phyloP scores from a whole-genome alignment of 2,888 invertebrate species.

The Maniola hyperantus region DNA sequence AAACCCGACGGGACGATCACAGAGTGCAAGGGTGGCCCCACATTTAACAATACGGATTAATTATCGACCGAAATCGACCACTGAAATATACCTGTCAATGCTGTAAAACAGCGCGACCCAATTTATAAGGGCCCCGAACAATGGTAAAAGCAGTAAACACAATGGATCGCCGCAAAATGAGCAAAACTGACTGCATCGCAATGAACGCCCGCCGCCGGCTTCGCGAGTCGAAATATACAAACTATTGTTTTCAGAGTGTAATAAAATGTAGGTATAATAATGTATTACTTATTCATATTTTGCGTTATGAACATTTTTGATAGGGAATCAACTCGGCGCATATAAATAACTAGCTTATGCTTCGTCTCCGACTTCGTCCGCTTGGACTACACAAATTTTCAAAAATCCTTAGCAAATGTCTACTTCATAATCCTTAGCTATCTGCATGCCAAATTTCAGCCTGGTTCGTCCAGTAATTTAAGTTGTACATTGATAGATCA shows the following conservation, averaged over 20 bases:
- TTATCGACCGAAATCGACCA: constrained; percentile 79
- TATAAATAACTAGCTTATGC: too few relatives aligned
- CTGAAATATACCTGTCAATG: constrained; percentile 82
- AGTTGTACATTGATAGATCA: too few relatives aligned
- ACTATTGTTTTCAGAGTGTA: constrained; percentile 46
- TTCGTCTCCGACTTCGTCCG: too few relatives aligned
- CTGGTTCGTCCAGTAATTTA: too few relatives aligned
- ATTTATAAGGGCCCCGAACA: constrained; percentile 79
- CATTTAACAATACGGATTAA: constrained; percentile 81
- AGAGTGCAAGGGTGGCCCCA: constrained; percentile 75
- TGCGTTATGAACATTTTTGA: background rate
- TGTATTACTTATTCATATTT: background rate
- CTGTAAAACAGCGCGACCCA: constrained; percentile 72
- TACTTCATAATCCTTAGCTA: too few relatives aligned
- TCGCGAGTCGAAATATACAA: constrained; percentile 41
- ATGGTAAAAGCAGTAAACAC: constrained; percentile 81
- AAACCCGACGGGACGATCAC: constrained; percentile 47
- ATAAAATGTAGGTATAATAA: constrained; percentile 20
- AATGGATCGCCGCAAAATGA: constrained; percentile 76
- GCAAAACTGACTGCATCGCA: constrained; percentile 55
- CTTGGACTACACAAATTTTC: too few relatives aligned
- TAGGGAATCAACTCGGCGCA: too few relatives aligned
- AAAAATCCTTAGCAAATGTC: too few relatives aligned
- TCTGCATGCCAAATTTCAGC: too few relatives aligned
- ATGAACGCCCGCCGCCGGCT: constrained; percentile 43